Evolutionary conservation across 2,113 vertebrate genomes (phyloP), one percentile per base, ranked within the genome.

Genomic region (Sterrhoptilus dennistouni): DNA sequence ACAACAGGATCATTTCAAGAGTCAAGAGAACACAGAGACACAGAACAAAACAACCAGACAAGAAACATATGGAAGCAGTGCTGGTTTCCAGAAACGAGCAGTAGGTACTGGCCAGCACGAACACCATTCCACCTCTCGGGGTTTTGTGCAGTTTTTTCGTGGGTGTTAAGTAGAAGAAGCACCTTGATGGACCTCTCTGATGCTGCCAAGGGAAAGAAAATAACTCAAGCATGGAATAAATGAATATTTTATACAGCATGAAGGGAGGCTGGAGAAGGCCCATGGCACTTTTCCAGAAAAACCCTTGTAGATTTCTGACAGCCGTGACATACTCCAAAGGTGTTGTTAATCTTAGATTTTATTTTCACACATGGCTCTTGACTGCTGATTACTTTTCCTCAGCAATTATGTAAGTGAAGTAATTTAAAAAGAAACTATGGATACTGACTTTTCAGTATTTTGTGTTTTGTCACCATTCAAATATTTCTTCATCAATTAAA

Each of bases 181-280:
- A 78, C 56, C 36, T 80, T 90, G 79, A 70, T 3, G 9, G 38
- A 54, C 63, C 29, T 83, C 22, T 88, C 7, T 50, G 14, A 47
- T 19, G 71, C 56, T 82, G 29, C 44, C 23, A 74, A 81, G 64
- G 27, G 42, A 81, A 88, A 74, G 18, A 83, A 92, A 95, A 54
- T 49, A 69, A 31, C 23, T 88, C 23, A 38, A 17, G 50, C 29
- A 22, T 81, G 29, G 80, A 90, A 87, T 81, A 88, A 83, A 72
- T 89, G 4, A 89, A 56, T 95, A 71, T 87, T 90, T 92, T 72
- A 75, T 69, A 25, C 52, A 63, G 42, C 17, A 38, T 45, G 54
- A 83, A 92, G 38, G 17, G 47, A 95, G 95, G 35, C 71, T 93
- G 80, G 80, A 93, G 83, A 66, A 90, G 68, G 33, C 80, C 52